These are phyloP conservation scores for Mactra quadrangularis DNA, from an alignment of 1,140 invertebrate species.

Conservation along the genomic window DNA sequence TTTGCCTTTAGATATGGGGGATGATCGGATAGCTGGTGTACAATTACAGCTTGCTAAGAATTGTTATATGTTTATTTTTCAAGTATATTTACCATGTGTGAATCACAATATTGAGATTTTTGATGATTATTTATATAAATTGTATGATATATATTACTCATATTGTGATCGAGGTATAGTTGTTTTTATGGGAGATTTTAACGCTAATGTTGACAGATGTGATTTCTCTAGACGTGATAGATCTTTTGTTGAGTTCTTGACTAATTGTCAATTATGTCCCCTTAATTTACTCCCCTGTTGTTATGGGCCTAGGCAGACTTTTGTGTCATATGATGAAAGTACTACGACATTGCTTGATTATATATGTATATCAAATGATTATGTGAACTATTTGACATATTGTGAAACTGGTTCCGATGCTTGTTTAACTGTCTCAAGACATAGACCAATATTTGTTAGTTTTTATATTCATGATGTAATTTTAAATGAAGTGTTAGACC, in stretches of 20 bases:
- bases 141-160: too few relatives aligned
- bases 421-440: too few relatives aligned
- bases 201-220: background rate
- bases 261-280: background rate
- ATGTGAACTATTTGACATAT: slow-evolving; percentile 27
- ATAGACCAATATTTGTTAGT: too few relatives aligned
- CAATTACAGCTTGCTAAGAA: too few relatives aligned
- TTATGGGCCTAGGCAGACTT: background rate
- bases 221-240: background rate
- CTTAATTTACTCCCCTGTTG: slow-evolving; percentile 13
- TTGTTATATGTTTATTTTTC: too few relatives aligned
- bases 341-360: slow-evolving; percentile 24
- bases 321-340: slow-evolving; percentile 38
- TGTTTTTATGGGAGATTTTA: slow-evolving; percentile 18
- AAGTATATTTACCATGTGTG: slow-evolving; percentile 41
- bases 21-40: too few relatives aligned
- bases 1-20: slow-evolving; percentile 8
- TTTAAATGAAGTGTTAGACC: too few relatives aligned
- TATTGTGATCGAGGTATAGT: too few relatives aligned
- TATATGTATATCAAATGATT: slow-evolving; percentile 36
- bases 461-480: too few relatives aligned
- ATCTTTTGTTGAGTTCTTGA: background rate
- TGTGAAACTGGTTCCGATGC: too few relatives aligned
- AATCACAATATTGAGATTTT: slow-evolving; percentile 17
- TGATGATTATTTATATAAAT: slow-evolving; percentile 32